These are phyloP conservation scores for Coracopsis vasa DNA, from an alignment of 2,113 vertebrate species.

Conservation along the genomic window DNA sequence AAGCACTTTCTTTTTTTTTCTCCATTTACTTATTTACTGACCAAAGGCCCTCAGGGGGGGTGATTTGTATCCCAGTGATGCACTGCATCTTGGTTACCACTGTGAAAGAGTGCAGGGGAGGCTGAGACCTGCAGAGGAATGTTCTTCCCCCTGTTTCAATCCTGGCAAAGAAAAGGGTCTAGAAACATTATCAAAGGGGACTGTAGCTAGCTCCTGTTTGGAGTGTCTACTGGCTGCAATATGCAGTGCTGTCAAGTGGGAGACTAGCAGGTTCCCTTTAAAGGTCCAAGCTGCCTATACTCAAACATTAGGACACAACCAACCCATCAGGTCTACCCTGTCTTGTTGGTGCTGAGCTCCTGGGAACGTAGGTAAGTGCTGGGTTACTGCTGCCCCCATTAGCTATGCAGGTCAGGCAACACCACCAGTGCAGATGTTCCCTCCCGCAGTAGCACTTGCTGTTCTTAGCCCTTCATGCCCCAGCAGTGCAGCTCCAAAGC, in stretches of 20 bases:
- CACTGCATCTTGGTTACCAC: neutral
- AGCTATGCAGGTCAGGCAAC: neutral
- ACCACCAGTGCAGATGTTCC: neutral
- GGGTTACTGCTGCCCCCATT: neutral
- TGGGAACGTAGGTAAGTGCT: neutral
- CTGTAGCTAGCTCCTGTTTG: neutral
- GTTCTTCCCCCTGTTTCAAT: neutral
- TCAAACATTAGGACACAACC: neutral
- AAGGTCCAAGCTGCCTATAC: neutral
- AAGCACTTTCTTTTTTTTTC: neutral
- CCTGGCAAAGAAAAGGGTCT: neutral
- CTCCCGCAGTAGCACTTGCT: neutral
- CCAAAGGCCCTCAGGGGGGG: neutral
- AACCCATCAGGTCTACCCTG: neutral
- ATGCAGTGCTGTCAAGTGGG: neutral
- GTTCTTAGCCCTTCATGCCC: neutral
- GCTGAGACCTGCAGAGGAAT: neutral
- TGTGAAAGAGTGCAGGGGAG: neutral
- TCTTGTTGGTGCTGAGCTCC: fast-evolving
- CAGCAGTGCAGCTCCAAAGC: fast-evolving
- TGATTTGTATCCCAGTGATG: neutral
- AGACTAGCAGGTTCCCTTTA: neutral
- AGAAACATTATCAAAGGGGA: neutral
- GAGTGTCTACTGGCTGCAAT: neutral
- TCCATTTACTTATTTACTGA: neutral